These are phyloP conservation scores for Caenorhabditis tropicalis DNA, from an alignment of 1,140 invertebrate species.

Conservation along the genomic window DNA sequence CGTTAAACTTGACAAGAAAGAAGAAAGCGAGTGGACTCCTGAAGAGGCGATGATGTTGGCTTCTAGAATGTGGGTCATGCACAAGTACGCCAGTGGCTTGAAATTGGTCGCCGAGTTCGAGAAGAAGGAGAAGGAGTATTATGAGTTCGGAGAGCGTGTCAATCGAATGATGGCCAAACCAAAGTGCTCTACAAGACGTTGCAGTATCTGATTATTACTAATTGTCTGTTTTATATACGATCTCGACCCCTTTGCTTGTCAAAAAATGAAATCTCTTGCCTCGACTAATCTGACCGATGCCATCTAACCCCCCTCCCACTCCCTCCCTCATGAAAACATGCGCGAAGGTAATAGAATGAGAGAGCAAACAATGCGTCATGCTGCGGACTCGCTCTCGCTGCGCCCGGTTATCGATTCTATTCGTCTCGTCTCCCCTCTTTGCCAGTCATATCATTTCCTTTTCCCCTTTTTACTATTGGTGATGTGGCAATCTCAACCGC, in stretches of 20 bases:
- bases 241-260: too few species aligned
- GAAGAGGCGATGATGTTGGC: background rate
- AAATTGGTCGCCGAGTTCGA: background rate
- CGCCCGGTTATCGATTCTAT: conserved; percentile 20
- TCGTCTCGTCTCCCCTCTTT: background rate
- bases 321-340: background rate
- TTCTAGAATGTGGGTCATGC: background rate
- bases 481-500: conserved; percentile 4
- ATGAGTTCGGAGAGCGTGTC: background rate
- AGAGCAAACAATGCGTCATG: conserved; percentile 43
- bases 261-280: too few species aligned
- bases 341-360: background rate
- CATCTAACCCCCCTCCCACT: background rate
- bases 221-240: too few species aligned
- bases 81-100: background rate
- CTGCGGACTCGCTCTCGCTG: background rate
- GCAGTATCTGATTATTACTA: background rate
- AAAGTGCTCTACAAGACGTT: background rate
- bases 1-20: conserved; percentile 1
- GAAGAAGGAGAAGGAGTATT: background rate
- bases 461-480: too few species aligned
- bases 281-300: conserved; percentile 6
- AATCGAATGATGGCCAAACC: background rate
- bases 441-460: too few species aligned
- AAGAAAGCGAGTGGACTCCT: conserved; percentile 13